Conservation (phyloP, 2,888 invertebrate species). For the Caenorhabditis wallacei region DNA sequence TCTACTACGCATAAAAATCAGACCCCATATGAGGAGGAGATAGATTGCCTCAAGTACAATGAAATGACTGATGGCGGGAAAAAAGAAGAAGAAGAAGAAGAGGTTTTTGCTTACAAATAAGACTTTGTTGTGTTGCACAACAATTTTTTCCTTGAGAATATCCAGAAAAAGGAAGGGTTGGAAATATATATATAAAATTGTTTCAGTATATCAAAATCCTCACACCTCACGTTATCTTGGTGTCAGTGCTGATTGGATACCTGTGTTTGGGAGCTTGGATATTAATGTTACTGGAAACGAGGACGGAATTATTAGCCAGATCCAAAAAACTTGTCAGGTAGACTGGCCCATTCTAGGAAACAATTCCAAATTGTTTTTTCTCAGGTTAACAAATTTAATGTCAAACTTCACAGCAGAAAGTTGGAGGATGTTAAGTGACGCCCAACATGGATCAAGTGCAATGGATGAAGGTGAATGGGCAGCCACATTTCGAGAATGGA, state of each 20-base stretch:
- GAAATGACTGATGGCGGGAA: slow-evolving; percentile 57
- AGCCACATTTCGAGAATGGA: slow-evolving; percentile 80
- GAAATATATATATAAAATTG: not conserved
- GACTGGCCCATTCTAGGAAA: not conserved
- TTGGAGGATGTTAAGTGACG: slow-evolving; percentile 79
- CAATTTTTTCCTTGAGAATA: not conserved
- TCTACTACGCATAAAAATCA: slow-evolving; percentile 48
- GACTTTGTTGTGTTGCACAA: slow-evolving; percentile 1
- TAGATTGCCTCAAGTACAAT: slow-evolving; percentile 62
- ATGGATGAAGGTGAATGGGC: slow-evolving; percentile 80
- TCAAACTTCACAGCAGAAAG: slow-evolving; percentile 81
- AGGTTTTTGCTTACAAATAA: slow-evolving; percentile 11
- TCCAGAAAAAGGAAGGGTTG: not conserved
- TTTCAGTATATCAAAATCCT: slow-evolving; percentile 83
- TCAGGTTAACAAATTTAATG: slow-evolving; percentile 81
- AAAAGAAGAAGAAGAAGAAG: slow-evolving; percentile 2
- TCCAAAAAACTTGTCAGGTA: slow-evolving; percentile 75
- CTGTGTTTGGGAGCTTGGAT: slow-evolving; percentile 83
- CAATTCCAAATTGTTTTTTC: too few species aligned
- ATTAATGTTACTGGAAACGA: slow-evolving; percentile 82
- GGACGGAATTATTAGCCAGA: slow-evolving; percentile 78
- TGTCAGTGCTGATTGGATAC: slow-evolving; percentile 82
- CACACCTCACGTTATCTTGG: slow-evolving; percentile 82
- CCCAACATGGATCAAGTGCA: slow-evolving; percentile 76
- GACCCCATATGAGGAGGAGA: slow-evolving; percentile 58